Evolutionary conservation across 2,113 vertebrate species (phyloP).

Genomic region (Ictalurus furcatus): DNA sequence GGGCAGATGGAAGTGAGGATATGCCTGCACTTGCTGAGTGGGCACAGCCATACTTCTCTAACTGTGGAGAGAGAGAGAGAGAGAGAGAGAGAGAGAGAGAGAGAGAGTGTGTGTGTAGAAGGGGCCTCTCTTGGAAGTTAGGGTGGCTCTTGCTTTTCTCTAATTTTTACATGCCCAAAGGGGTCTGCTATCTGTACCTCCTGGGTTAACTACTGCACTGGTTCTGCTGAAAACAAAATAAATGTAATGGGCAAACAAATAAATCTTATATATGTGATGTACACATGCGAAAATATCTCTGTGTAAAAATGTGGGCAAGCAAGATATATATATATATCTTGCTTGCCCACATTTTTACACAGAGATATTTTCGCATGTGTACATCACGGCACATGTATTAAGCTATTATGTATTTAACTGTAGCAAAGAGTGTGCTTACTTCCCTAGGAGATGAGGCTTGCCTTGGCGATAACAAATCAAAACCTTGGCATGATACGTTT

Average conservation of each 20-base stretch:
- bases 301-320: too few species aligned
- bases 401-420: background rate
- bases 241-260: background rate
- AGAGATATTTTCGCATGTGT: background rate
- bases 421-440: background rate
- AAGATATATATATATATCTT: too few species aligned
- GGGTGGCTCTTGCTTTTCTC: constrained; percentile 63
- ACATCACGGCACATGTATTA: background rate
- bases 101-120: constrained; percentile 37
- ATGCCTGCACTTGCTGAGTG: constrained; percentile 80
- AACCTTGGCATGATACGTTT: background rate
- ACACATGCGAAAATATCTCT: too few species aligned
- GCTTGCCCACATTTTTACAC: background rate
- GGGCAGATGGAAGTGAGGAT: constrained; percentile 75
- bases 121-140: constrained; percentile 71
- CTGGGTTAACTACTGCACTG: background rate
- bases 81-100: too few species aligned
- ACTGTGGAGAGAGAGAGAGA: constrained; percentile 48
- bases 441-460: background rate
- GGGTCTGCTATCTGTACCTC: background rate
- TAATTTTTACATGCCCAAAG: constrained; percentile 70
- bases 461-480: background rate
- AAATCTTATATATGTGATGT: too few species aligned
- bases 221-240: background rate
- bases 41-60: constrained; percentile 73